phyloP scores from a whole-genome alignment of 2,888 invertebrate genomes.

The Frankliniella intonsa region DNA sequence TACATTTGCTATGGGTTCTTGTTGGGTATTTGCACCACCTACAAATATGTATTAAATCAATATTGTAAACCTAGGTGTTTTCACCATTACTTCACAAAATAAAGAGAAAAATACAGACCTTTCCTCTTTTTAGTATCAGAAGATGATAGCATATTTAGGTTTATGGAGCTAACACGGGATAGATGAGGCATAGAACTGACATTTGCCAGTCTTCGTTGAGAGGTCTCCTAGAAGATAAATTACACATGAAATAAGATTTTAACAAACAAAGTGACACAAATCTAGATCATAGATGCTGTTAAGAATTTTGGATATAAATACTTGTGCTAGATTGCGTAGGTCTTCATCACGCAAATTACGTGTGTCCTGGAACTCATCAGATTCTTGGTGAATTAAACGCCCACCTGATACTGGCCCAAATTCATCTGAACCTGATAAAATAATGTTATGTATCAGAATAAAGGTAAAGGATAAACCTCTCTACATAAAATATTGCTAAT shows the following conservation, averaged over 20 bases:
- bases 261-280: neutral
- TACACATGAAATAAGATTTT: slow-evolving; percentile 13
- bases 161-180: slow-evolving; percentile 78
- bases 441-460: slow-evolving; percentile 29
- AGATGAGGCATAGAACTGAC: slow-evolving; percentile 75
- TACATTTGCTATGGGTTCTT: slow-evolving; percentile 44
- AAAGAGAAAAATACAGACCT: slow-evolving; percentile 38
- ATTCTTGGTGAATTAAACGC: slow-evolving; percentile 49
- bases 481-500: neutral
- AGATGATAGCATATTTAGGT: slow-evolving; percentile 67
- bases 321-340: slow-evolving; percentile 59
- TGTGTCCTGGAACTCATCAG: slow-evolving; percentile 66
- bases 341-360: slow-evolving; percentile 69
- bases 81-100: neutral
- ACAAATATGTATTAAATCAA: neutral
- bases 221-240: slow-evolving; percentile 50
- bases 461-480: slow-evolving; percentile 5
- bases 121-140: slow-evolving; percentile 63
- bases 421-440: slow-evolving; percentile 31
- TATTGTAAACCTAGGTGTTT: neutral
- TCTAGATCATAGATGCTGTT: slow-evolving; percentile 14
- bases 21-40: slow-evolving; percentile 27
- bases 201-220: slow-evolving; percentile 63
- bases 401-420: slow-evolving; percentile 34
- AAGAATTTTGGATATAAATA: slow-evolving; percentile 32